phyloP scores from a whole-genome alignment of 2,888 invertebrate species.

The Cinara cedri region DNA sequence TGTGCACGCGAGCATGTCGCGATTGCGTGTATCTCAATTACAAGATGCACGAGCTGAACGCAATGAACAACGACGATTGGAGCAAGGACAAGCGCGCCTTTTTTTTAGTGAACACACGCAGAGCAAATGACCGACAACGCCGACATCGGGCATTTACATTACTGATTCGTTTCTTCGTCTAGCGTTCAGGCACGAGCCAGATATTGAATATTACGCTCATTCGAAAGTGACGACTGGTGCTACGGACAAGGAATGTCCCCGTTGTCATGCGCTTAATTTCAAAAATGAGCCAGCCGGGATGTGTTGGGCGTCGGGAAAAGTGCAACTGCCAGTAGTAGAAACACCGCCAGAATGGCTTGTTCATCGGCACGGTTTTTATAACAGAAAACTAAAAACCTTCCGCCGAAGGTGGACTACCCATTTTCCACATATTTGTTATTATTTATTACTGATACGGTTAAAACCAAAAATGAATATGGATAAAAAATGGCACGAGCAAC shows the following conservation, averaged over 20 bases:
- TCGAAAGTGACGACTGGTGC: background rate
- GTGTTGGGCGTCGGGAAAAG: background rate
- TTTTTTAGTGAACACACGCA: background rate
- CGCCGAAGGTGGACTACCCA: no score
- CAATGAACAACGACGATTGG: background rate
- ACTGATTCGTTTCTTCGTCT: conserved; percentile 59
- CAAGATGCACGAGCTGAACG: background rate
- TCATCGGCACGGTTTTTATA: background rate
- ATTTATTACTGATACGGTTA: no score
- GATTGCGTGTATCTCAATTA: no score
- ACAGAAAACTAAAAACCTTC: no score
- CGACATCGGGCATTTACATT: conserved; percentile 33
- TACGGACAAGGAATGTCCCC: background rate
- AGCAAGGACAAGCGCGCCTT: background rate
- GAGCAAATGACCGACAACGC: conserved; percentile 20
- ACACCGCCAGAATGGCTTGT: conserved; percentile 31
- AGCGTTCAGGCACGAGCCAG: conserved; percentile 60
- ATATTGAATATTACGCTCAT: conserved; percentile 56
- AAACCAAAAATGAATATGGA: no score
- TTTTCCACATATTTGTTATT: no score
- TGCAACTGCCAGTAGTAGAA: background rate
- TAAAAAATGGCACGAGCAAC: no score
- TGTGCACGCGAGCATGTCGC: no score
- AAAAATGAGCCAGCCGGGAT: background rate
- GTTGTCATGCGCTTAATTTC: background rate